Evolutionary conservation across 2,797 vertebrate species (phyloP).

Genomic region (Enteromius argenteus): DNA sequence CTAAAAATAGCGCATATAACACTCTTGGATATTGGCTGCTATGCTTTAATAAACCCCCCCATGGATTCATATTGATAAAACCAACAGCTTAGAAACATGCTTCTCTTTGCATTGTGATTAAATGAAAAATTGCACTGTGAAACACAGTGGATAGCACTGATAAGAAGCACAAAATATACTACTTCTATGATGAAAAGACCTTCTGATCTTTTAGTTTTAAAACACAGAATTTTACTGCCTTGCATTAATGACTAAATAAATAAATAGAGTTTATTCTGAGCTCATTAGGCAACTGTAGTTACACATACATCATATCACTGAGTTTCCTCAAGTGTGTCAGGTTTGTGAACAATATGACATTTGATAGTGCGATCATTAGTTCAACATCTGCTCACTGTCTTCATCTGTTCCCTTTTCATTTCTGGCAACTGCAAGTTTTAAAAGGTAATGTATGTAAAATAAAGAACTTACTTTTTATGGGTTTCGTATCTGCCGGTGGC

Average conservation of each 20-base stretch:
- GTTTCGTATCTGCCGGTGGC: conserved; percentile 70
- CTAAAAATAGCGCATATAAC: conserved; percentile 52
- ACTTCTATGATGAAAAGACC: conserved; percentile 1
- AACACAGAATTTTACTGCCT: background rate
- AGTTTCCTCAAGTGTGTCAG: background rate
- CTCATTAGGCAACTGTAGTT: conserved; percentile 10
- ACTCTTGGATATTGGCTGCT: conserved; percentile 37
- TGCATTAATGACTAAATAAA: background rate
- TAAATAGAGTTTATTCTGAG: background rate
- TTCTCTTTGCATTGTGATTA: conserved; percentile 32
- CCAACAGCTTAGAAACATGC: conserved; percentile 41
- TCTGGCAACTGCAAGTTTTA: conserved; percentile 14
- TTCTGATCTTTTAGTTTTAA: background rate
- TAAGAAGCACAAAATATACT: conserved; percentile 19
- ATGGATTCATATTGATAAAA: conserved; percentile 54
- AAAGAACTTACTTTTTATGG: conserved; percentile 77
- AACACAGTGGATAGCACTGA: background rate
- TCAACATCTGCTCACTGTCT: conserved; percentile 30
- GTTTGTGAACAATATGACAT: conserved; percentile 23
- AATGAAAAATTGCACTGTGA: conserved; percentile 41
- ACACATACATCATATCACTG: background rate
- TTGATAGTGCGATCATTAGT: conserved; percentile 22
- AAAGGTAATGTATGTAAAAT: conserved; percentile 19
- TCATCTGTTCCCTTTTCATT: conserved; percentile 13
- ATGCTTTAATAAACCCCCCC: conserved; percentile 47